A percentile compares a stretch with the other conserved stretches of the same genome.
Conservation (phyloP, 2,797 vertebrate genomes). For the Pempheris klunzingeri region DNA sequence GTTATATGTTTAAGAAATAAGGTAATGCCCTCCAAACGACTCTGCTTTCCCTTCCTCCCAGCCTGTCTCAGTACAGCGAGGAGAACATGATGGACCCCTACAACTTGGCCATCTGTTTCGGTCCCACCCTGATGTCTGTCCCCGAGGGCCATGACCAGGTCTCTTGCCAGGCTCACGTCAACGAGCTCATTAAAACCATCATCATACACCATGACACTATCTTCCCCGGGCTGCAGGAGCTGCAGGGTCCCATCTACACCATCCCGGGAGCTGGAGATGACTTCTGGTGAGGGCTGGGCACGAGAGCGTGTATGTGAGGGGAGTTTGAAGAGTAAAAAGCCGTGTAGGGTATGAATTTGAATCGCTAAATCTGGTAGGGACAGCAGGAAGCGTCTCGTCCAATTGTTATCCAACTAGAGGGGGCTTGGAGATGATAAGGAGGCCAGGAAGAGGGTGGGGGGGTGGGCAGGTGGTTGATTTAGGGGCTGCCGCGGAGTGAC, state of each 20-base stretch:
- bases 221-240: slow-evolving; percentile 91
- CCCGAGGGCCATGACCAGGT: slow-evolving; percentile 97
- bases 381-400: slow-evolving; percentile 1
- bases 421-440: slow-evolving; percentile 16
- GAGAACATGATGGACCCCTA: slow-evolving; percentile 99
- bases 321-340: neutral
- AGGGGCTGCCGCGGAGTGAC: slow-evolving; percentile 35
- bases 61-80: slow-evolving; percentile 98
- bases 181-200: slow-evolving; percentile 98
- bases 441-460: neutral
- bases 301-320: neutral
- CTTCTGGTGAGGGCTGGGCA: slow-evolving; percentile 88
- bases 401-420: slow-evolving; percentile 22
- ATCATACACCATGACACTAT: slow-evolving; percentile 96
- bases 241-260: slow-evolving; percentile 93
- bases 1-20: slow-evolving; percentile 5
- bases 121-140: slow-evolving; percentile 97
- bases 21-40: slow-evolving; percentile 7
- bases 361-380: neutral
- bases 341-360: neutral
- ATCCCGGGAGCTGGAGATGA: slow-evolving; percentile 90
- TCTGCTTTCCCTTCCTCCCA: slow-evolving; percentile 63
- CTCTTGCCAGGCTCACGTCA: slow-evolving; percentile 98
- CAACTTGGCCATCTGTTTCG: slow-evolving; percentile 98
- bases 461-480: slow-evolving; percentile 49